phyloP scores from a whole-genome alignment of 1,140 invertebrate genomes.

The Neelides sp. region DNA sequence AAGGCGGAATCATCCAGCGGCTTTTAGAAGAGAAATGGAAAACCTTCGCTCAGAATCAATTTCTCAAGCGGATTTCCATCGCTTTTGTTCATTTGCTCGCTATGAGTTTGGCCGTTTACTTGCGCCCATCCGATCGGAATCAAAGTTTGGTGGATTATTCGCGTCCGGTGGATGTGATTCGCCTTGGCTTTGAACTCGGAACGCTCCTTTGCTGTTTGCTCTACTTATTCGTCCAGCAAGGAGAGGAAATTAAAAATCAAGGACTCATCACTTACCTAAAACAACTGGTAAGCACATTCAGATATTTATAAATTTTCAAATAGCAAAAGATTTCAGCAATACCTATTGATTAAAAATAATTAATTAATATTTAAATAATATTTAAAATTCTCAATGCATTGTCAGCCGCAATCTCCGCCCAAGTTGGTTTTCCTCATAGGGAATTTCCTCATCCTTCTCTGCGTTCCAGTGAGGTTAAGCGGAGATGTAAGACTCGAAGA shows the following conservation, averaged over 20 bases:
- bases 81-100: slow-evolving; percentile 68
- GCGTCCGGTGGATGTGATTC: slow-evolving; percentile 43
- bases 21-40: slow-evolving; percentile 99
- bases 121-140: slow-evolving; percentile 51
- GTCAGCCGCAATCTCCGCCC: slow-evolving; percentile 75
- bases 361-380: background rate
- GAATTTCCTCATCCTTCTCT: slow-evolving; percentile 79
- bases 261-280: slow-evolving; percentile 78
- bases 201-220: slow-evolving; percentile 71
- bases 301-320: slow-evolving; percentile 2
- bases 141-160: slow-evolving; percentile 38
- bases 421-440: slow-evolving; percentile 87
- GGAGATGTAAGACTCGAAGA: slow-evolving; percentile 69
- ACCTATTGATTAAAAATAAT: too few relatives aligned
- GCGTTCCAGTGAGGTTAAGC: slow-evolving; percentile 74
- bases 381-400: slow-evolving; percentile 10
- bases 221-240: slow-evolving; percentile 81
- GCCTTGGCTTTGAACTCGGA: slow-evolving; percentile 66
- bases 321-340: too few relatives aligned
- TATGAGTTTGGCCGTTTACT: slow-evolving; percentile 77
- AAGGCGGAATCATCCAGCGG: slow-evolving; percentile 93
- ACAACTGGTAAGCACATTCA: slow-evolving; percentile 61
- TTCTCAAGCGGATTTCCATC: slow-evolving; percentile 76
- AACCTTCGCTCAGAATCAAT: slow-evolving; percentile 88
- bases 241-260: slow-evolving; percentile 86